phyloP scores from a whole-genome alignment of 2,113 vertebrate species.

The Myocastor coypus region DNA sequence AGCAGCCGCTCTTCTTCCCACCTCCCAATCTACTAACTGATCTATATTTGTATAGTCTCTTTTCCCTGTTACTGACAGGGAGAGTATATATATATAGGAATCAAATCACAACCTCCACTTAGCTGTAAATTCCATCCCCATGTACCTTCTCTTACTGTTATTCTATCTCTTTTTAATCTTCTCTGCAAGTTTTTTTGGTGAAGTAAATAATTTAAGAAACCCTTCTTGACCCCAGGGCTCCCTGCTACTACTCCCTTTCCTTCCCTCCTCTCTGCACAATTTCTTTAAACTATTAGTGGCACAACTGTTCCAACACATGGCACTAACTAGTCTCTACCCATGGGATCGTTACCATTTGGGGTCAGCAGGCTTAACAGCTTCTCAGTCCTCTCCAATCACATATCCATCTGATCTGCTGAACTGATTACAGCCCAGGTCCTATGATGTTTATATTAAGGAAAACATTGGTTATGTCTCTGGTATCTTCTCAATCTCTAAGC shows the following conservation, averaged over 20 bases:
- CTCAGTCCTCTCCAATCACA: neutral
- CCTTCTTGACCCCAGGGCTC: neutral
- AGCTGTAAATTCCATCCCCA: neutral
- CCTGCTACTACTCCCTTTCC: neutral
- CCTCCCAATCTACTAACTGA: neutral
- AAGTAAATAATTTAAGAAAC: neutral
- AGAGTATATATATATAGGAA: neutral
- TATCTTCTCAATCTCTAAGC: neutral
- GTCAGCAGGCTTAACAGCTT: neutral
- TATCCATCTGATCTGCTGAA: neutral
- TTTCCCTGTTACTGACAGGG: neutral
- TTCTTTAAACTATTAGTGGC: neutral
- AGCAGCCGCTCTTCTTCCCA: neutral
- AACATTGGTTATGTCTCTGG: neutral
- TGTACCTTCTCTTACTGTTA: neutral
- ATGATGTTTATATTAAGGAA: neutral
- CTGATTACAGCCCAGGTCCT: neutral
- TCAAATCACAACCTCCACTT: slow-evolving; percentile 4
- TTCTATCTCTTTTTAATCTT: neutral
- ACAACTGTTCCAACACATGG: neutral
- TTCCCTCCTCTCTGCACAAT: neutral
- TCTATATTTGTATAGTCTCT: neutral
- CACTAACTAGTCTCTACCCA: neutral
- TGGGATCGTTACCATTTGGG: neutral
- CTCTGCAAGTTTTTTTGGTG: slow-evolving; percentile 9